phyloP scores from a whole-genome alignment of 1,140 invertebrate genomes.

The Vanessa atalanta region DNA sequence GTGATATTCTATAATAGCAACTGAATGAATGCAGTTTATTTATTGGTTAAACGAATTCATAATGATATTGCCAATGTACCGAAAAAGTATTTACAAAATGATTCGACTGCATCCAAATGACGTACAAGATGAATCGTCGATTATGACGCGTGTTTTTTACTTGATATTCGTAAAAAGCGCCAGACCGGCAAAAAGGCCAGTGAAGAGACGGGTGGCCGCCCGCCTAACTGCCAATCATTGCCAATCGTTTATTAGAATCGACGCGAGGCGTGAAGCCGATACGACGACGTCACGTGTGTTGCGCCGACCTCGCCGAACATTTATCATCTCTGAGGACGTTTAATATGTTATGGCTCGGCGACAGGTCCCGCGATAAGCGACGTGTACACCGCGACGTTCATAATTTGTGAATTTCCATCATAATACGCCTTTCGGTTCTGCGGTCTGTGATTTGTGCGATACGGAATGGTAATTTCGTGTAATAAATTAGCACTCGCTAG shows the following conservation, averaged over 20 bases:
- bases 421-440: slow-evolving; percentile 32
- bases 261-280: slow-evolving; percentile 45
- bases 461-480: slow-evolving; percentile 36
- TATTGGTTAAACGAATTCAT: neutral
- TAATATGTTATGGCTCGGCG: slow-evolving; percentile 72
- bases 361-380: slow-evolving; percentile 62
- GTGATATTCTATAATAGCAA: too few species aligned
- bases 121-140: slow-evolving; percentile 35
- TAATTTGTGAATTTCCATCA: slow-evolving; percentile 48
- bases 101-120: slow-evolving; percentile 31
- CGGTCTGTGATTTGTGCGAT: slow-evolving; percentile 44
- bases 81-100: slow-evolving; percentile 12
- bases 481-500: slow-evolving; percentile 32
- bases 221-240: slow-evolving; percentile 43
- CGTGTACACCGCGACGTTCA: slow-evolving; percentile 41
- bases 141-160: slow-evolving; percentile 41
- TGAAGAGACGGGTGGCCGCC: slow-evolving; percentile 42
- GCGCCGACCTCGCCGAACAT: slow-evolving; percentile 60
- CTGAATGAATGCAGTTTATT: too few species aligned
- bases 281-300: slow-evolving; percentile 38
- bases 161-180: slow-evolving; percentile 48
- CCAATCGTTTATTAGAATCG: slow-evolving; percentile 71
- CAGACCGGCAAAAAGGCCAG: slow-evolving; percentile 49
- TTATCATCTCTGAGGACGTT: slow-evolving; percentile 71
- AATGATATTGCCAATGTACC: neutral